Conservation (phyloP, 1,140 invertebrate genomes). For the Macrotrachela quadricornifera region DNA sequence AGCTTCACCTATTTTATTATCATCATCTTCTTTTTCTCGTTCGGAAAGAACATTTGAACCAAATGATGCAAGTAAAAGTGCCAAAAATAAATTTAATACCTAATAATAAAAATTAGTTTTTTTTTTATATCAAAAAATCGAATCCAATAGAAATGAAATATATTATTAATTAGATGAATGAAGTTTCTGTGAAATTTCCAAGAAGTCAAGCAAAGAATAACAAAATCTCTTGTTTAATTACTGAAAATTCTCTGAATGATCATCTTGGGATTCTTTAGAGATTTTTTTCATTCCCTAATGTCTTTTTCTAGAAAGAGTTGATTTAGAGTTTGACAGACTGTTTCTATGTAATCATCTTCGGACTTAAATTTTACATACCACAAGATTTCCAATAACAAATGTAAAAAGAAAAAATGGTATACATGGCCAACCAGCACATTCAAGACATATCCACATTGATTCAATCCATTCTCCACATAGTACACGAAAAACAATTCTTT, state of each 20-base stretch:
- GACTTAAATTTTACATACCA: no score
- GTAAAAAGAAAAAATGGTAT: conserved; percentile 94
- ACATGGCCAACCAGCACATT: conserved; percentile 66
- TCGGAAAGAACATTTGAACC: conserved; percentile 41
- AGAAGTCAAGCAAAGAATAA: no score
- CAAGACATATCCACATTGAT: conserved; percentile 92
- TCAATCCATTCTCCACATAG: conserved; percentile 97
- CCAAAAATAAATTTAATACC: conserved; percentile 96
- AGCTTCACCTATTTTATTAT: conserved; percentile 90
- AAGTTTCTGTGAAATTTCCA: no score
- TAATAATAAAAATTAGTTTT: conserved; percentile 22
- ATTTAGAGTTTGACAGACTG: no score
- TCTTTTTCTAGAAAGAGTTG: no score
- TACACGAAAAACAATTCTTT: conserved; percentile 93
- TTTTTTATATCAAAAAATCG: not conserved
- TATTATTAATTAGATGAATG: no score
- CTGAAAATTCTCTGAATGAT: no score
- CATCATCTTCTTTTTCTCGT: conserved; percentile 25
- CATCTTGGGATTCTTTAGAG: no score
- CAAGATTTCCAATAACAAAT: conserved; percentile 88
- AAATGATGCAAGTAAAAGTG: conserved; percentile 89
- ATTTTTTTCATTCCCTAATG: no score
- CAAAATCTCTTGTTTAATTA: no score
- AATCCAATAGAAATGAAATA: no score
- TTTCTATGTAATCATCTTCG: no score